These are phyloP conservation scores for Psilopogon haemacephalus DNA, from an alignment of 2,113 vertebrate species.

Conservation along the genomic window DNA sequence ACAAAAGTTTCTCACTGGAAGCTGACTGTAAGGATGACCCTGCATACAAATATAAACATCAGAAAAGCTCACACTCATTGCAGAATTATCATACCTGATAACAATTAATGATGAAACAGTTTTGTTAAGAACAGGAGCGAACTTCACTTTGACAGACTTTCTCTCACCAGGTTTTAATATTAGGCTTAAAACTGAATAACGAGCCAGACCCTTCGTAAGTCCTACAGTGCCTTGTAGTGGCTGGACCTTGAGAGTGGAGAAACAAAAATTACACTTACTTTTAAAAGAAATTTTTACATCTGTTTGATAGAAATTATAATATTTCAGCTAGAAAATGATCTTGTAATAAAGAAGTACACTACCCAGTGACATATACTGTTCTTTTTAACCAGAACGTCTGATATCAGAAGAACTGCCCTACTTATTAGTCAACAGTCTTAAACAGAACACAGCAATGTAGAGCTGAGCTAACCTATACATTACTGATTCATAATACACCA, in stretches of 20 bases:
- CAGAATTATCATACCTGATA: constrained; percentile 85
- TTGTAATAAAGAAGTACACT: neutral
- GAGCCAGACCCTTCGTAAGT: constrained; percentile 81
- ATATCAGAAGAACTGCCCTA: neutral
- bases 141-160: constrained; percentile 87
- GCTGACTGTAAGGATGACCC: neutral
- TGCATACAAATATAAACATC: neutral
- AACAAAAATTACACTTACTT: neutral
- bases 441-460: neutral
- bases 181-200: constrained; percentile 85
- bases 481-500: neutral
- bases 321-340: neutral
- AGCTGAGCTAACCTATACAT: neutral
- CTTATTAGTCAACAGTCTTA: neutral
- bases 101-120: constrained; percentile 91
- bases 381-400: neutral
- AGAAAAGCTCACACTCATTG: neutral
- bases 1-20: neutral
- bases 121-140: constrained; percentile 89
- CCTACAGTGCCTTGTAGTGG: constrained; percentile 80
- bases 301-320: neutral
- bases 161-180: constrained; percentile 91
- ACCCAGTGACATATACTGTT: neutral
- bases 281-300: neutral
- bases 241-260: constrained; percentile 76